Conservation (phyloP, 1,140 invertebrate genomes). For the Panulirus ornatus region DNA sequence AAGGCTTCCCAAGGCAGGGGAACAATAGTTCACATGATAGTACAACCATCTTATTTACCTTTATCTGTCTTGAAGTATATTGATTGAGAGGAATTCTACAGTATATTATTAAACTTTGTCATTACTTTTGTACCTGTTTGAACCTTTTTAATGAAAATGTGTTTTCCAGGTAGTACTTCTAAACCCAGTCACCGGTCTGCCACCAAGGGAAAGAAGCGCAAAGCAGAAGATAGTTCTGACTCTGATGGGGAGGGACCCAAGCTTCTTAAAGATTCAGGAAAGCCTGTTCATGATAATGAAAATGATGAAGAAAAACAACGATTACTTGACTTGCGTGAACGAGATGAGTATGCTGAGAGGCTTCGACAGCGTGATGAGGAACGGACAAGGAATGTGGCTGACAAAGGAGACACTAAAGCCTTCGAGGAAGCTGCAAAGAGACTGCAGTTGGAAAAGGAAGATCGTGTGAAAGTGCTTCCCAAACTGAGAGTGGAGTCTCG, state of each 20-base stretch:
- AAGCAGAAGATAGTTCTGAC: constrained; percentile 59
- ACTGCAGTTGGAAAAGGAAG: constrained; percentile 91
- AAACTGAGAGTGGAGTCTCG: constrained; percentile 93
- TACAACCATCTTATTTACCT: no score
- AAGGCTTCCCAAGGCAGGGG: no score
- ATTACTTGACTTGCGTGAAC: constrained; percentile 89
- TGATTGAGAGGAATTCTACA: no score
- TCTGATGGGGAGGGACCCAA: constrained; percentile 74
- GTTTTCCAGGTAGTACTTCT: neutral
- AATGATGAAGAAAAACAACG: constrained; percentile 84
- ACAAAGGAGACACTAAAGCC: constrained; percentile 85
- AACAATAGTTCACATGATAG: no score
- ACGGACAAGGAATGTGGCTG: constrained; percentile 89
- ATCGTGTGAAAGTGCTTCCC: constrained; percentile 91
- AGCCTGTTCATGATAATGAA: constrained; percentile 76
- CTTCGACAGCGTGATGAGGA: constrained; percentile 94
- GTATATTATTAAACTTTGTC: no score
- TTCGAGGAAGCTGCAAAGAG: constrained; percentile 95
- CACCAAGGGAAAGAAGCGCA: constrained; percentile 18
- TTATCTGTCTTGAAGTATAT: no score
- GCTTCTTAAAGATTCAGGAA: constrained; percentile 57
- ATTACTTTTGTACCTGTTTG: no score
- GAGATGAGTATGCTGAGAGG: constrained; percentile 95
- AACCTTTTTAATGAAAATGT: no score
- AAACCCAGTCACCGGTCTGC: neutral